A percentile compares a stretch with the other conserved stretches of the same genome.
Conservation (phyloP, 64 coral and sea anemone species). For the Acropora tenuis region DNA sequence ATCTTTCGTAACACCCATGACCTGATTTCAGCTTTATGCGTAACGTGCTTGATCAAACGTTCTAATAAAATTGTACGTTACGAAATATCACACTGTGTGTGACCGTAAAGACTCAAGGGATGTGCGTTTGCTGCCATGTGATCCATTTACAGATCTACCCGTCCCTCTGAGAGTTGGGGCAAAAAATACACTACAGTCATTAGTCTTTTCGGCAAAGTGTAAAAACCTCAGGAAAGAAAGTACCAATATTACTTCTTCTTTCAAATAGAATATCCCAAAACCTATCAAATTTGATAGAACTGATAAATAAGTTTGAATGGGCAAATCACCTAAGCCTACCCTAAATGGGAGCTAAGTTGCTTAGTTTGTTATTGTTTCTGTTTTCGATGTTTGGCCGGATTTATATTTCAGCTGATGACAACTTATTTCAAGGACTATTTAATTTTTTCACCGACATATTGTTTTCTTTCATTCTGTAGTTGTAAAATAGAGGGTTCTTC, state of each 20-base stretch:
- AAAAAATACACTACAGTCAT: neutral
- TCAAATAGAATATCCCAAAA: neutral
- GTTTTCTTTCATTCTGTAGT: neutral
- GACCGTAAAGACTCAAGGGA: neutral
- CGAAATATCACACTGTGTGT: too few relatives aligned
- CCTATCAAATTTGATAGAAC: neutral
- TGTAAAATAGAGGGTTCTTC: neutral
- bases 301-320: neutral
- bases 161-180: neutral
- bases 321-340: neutral
- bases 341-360: neutral
- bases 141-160: neutral
- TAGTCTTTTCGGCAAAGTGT: too few relatives aligned
- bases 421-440: neutral
- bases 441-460: neutral
- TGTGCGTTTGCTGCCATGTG: neutral
- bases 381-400: neutral
- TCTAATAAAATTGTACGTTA: too few relatives aligned
- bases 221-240: neutral
- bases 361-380: slow-evolving; percentile 40
- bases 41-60: too few relatives aligned
- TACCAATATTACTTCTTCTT: neutral
- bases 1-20: slow-evolving; percentile 46
- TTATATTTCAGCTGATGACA: neutral
- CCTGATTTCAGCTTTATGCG: too few relatives aligned